A percentile compares a stretch with the other conserved stretches of the same genome.
Conservation (phyloP, 1,140 invertebrate genomes). For the Tribolium castaneum region DNA sequence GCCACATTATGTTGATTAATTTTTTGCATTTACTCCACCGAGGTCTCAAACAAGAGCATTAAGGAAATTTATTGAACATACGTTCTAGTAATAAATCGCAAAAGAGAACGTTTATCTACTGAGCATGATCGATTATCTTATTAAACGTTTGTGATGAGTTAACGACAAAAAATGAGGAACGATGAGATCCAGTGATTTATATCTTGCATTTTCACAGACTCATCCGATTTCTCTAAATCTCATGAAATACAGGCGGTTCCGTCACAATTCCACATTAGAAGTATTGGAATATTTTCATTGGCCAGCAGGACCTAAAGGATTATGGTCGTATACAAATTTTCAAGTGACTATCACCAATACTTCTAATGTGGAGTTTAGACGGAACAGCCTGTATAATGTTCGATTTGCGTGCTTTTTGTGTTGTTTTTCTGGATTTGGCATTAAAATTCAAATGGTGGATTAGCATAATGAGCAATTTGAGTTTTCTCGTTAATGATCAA, state of each 20-base stretch:
- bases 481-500: not conserved
- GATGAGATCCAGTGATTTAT: not conserved
- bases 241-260: too few species aligned
- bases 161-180: conserved; percentile 16
- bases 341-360: too few species aligned
- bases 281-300: too few species aligned
- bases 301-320: too few species aligned
- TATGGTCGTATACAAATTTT: too few species aligned
- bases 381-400: too few species aligned
- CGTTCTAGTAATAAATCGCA: conserved; percentile 6
- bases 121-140: conserved; percentile 24
- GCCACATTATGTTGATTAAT: conserved; percentile 11
- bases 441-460: conserved; percentile 23
- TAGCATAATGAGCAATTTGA: conserved; percentile 11
- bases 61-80: conserved; percentile 12
- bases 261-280: too few species aligned
- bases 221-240: not conserved
- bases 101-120: conserved; percentile 8
- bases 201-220: not conserved
- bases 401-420: conserved; percentile 22
- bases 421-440: conserved; percentile 26
- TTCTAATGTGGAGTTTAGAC: too few species aligned
- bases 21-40: not conserved
- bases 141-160: conserved; percentile 31
- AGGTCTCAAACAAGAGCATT: not conserved